Evolutionary conservation across 2,797 vertebrate genomes (phyloP), one percentile per base, ranked within the genome.

Genomic region (Taenioides sp.): DNA sequence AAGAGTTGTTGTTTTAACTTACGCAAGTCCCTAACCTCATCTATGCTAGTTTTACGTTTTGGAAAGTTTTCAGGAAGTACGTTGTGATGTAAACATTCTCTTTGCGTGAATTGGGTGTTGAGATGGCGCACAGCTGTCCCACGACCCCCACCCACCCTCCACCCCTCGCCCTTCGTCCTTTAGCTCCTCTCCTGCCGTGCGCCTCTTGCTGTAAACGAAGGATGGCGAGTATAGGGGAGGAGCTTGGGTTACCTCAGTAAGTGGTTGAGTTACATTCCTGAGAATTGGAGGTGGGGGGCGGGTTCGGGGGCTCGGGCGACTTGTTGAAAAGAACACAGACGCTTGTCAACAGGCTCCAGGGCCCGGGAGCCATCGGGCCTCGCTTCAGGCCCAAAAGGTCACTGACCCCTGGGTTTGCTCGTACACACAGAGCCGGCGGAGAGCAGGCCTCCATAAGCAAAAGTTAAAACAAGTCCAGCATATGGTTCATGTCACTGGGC

Each of bases 311-410:
- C 90, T 90, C 76, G 80, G 79, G 91, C 91, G 94, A 94, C 95
- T 95, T 96, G 96, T 94, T 98, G 96, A 98, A 97, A 98, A 96
- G 95, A 96, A 96, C 90, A 94, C 95, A 97, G 95, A 95, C 80
- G 76, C 95, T 97, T 97, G 96, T 98, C 96, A 98, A 94, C 96
- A 95, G 94, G 92, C 90, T 87, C 87, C 80, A 87, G 94, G 94
- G 94, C 90, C 89, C 91, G 93, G 91, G 94, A 96, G 94, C 93
- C 94, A 96, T 96, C 95, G 91, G 94, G 94, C 94, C 92, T 93
- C 92, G 93, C 94, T 95, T 95, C 40, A 94, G 94, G 94, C 93
- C 93, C 92, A 82, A 62, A 79, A 94, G 94, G 95, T 96, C 95
- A 95, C 93, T 95, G 95, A 96, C 94, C 95, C 94, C 93, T 90